Conservation (phyloP, 2,888 invertebrate species). For the Anarsia innoxiella region DNA sequence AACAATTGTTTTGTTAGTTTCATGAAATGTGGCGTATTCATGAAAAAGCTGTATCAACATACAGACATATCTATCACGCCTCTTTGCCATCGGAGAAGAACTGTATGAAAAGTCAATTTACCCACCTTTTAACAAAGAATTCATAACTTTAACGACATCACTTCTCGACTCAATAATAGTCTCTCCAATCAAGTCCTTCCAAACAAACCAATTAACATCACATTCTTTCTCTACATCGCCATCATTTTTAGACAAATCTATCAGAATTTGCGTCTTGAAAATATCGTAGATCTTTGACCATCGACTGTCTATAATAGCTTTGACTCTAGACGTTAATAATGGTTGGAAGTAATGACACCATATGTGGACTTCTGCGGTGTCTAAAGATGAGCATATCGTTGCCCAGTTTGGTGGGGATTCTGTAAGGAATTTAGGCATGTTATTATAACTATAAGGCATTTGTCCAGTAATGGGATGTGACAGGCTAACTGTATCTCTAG, state of each 20-base stretch:
- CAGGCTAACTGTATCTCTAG: too few relatives aligned
- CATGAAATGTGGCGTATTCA: too few relatives aligned
- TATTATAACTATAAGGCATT: too few relatives aligned
- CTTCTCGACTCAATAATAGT: constrained; percentile 61
- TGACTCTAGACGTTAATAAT: constrained; percentile 80
- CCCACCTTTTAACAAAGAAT: constrained; percentile 62
- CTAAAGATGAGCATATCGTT: constrained; percentile 75
- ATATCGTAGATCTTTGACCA: constrained; percentile 55
- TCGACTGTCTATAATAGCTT: constrained; percentile 72
- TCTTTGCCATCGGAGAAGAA: too few relatives aligned
- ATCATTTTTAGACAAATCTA: constrained; percentile 58
- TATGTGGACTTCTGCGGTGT: constrained; percentile 75
- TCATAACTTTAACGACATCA: constrained; percentile 66
- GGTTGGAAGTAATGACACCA: constrained; percentile 85
- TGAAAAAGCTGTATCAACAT: too few relatives aligned
- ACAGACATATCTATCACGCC: too few relatives aligned
- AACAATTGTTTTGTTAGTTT: too few relatives aligned
- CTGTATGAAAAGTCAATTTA: too few relatives aligned
- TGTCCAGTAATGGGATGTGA: too few relatives aligned
- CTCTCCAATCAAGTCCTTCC: constrained; percentile 79
- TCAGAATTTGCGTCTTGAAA: constrained; percentile 52
- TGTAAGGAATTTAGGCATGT: too few relatives aligned
- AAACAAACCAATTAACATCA: constrained; percentile 82
- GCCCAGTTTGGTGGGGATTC: constrained; percentile 79
- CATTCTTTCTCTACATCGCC: constrained; percentile 70